Evolutionary conservation across 1,140 invertebrate species (phyloP), one percentile per base, ranked within the genome.

Genomic region (Sinella curviseta): DNA sequence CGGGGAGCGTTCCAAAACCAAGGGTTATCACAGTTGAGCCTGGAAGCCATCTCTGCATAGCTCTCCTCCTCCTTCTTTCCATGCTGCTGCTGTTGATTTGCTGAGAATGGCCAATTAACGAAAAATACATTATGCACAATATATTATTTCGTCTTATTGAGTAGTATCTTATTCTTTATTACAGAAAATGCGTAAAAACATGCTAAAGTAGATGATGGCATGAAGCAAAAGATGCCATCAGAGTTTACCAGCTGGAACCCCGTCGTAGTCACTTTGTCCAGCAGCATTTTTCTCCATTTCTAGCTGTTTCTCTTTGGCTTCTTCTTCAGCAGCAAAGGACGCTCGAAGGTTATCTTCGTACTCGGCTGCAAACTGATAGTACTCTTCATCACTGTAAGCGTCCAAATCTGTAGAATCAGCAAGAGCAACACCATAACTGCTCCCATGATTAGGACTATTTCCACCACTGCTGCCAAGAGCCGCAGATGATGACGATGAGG

Each of bases 1-100:
- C 77, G 77, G 36, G 78, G 76, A 12, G 81, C 35, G 77, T 82
- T 82, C 81, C 81, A 82, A 57, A 82, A 80, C 78, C 78, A 82
- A 12, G 81, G 81, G 33, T 80, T 31, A 17, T 82, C 78, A 70
- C 81, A 82, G 16, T 74, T 77, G 20, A 82, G 24, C 14, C 76
- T 30, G 3, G n/a, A 8, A 0, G n/a, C n/a, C 3, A 57, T 36
- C 14, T 76, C 55, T 54, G 30, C 54, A 30, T 67, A 78, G 30
- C 60, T 76, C 57, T 78, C 80, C 28, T 67, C 60, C 4, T 12
- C 4, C n/a, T n/a, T n/a, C 17, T 48, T 48, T 48, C 39, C 17
- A 17, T 48, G n/a, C n/a, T n/a, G n/a, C n/a, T n/a, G n/a, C n/a
- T n/a, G n/a, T n/a, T n/a, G n/a, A n/a, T n/a, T n/a, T n/a, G n/a